Percentiles rank a stretch among this genome's conserved stretches.
These are phyloP conservation scores for Cepaea nemoralis DNA, from an alignment of 1,140 invertebrate species.

Conservation along the genomic window DNA sequence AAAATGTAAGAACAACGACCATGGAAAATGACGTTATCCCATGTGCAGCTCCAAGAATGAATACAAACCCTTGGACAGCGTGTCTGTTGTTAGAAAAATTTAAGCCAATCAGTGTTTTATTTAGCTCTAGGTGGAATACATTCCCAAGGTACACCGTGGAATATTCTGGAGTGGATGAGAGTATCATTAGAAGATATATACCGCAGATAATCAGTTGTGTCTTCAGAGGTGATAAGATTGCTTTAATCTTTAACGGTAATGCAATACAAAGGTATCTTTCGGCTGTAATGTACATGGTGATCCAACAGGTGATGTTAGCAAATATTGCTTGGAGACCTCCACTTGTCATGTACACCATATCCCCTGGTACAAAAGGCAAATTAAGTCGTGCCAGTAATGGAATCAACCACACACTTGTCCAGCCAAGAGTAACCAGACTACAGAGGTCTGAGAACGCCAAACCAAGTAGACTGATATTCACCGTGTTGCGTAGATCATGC, in stretches of 20 bases:
- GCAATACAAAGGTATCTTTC: slow-evolving; percentile 22
- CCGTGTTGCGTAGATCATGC: background rate
- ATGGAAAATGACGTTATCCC: background rate
- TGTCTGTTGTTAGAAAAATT: background rate
- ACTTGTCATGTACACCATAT: background rate
- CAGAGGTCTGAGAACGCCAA: background rate
- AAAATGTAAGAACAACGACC: background rate
- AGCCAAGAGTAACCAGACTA: background rate
- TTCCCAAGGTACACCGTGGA: too few relatives aligned
- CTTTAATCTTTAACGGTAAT: slow-evolving; percentile 11
- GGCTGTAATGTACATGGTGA: slow-evolving; percentile 2
- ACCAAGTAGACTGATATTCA: slow-evolving; percentile 13
- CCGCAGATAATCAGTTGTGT: background rate
- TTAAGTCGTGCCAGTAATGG: background rate
- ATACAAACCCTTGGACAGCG: background rate
- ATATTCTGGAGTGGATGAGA: background rate
- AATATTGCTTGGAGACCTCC: slow-evolving; percentile 1
- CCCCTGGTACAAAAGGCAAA: background rate
- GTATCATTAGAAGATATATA: slow-evolving; percentile 15
- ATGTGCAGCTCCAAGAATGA: background rate
- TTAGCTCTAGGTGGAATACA: background rate
- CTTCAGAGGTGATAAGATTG: background rate
- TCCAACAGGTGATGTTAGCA: background rate
- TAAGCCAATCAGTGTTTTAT: background rate
- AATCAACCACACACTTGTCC: background rate